Evolutionary conservation across 2,888 invertebrate genomes (phyloP), one percentile per base, ranked within the genome.

Genomic region (Ichneumon xanthorius): DNA sequence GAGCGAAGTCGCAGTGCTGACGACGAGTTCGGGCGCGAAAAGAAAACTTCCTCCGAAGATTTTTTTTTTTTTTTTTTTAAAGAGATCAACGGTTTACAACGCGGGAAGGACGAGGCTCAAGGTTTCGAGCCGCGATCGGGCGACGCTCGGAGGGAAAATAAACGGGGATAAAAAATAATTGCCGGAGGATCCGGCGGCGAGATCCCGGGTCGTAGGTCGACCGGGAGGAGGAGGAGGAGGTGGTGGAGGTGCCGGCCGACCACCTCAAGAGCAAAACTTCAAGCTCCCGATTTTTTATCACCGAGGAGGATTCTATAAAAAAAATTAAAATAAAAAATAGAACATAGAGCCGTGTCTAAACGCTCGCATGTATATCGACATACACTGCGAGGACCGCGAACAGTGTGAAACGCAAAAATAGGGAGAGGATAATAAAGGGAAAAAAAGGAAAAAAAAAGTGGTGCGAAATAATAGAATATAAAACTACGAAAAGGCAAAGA

Each of bases 1-100:
- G 88, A 86, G 87, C 87, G 88, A 87, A 87, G 87, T 84, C 88
- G 90, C 90, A 88, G 87, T 92, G 92, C 93, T 93, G 93, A 93
- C 93, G 92, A 89, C 89, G 87, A 85, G 40, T 40, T 82, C 77
- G 45, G 75, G 84, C 84, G 82, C 61, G 55, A 37, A 58, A 58
- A 2, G 14, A 48, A 48, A 4, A 48, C 14, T 48, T 48, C 45
- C 16, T 48, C 16, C 45, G 45, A 48, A 58, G 45, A 61, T 26
- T n/a, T 77, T 48, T 61, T 14, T 48, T 48, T 16, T 16, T 14
- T 16, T 48, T 37, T 22, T 22, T 72, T 48, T 53, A 11, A 68
- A 63, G 40, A 55, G 48, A 22, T 19, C 48, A 61, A 53, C 16
- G 37, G 45, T 50, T 30, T 6, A 19, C 45, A n/a, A 26, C n/a